Evolutionary conservation across 2,113 vertebrate genomes (phyloP).

Genomic region (Australoheros scitulus): DNA sequence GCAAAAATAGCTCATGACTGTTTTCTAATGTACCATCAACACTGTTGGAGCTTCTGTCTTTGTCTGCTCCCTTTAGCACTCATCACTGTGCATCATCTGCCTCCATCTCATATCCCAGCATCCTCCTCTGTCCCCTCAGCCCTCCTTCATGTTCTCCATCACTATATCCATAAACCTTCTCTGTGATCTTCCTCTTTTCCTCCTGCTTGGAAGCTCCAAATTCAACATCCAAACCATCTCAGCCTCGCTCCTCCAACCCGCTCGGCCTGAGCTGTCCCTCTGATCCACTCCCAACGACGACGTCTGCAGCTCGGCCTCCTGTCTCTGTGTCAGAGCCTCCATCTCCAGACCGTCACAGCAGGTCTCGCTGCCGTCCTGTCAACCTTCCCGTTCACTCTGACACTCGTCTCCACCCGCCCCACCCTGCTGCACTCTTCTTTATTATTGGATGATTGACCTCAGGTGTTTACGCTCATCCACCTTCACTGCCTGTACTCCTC

Average conservation of each 20-base stretch:
- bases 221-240: not conserved
- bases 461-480: not conserved
- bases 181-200: not conserved
- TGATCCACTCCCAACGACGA: not conserved
- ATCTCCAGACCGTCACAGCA: too few species aligned
- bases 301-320: not conserved
- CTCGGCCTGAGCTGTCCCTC: not conserved
- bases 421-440: not conserved
- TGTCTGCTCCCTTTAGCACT: too few species aligned
- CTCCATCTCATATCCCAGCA: not conserved
- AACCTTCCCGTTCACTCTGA: too few species aligned
- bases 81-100: not conserved
- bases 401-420: not conserved
- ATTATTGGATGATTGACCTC: not conserved
- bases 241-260: not conserved
- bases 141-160: not conserved
- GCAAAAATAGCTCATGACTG: not conserved
- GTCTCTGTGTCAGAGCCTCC: too few species aligned
- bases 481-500: too few species aligned
- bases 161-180: not conserved
- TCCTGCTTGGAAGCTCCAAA: not conserved
- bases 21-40: not conserved
- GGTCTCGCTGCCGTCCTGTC: too few species aligned
- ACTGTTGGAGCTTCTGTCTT: not conserved
- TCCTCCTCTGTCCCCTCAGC: not conserved